phyloP scores from a whole-genome alignment of 2,888 invertebrate species.

The Nomada fucata region DNA sequence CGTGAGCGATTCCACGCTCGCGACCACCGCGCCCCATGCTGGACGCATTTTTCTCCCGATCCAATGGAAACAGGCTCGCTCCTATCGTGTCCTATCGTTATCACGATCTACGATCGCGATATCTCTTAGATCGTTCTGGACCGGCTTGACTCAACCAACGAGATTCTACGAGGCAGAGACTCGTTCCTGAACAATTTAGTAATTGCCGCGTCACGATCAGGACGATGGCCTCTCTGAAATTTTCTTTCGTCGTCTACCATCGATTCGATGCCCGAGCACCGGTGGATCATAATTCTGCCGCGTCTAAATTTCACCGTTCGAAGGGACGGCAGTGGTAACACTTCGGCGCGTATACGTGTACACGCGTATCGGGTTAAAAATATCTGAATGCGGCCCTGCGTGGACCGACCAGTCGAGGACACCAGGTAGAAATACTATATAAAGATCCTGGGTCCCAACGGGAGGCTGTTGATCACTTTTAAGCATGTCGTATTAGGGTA shows the following conservation, averaged over 20 bases:
- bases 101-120: slow-evolving; percentile 61
- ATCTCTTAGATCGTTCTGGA: slow-evolving; percentile 32
- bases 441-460: slow-evolving; percentile 64
- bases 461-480: slow-evolving; percentile 63
- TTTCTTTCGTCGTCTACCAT: neutral
- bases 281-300: no score
- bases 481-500: slow-evolving; percentile 72
- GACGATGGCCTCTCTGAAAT: neutral
- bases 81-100: slow-evolving; percentile 54
- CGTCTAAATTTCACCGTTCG: no score
- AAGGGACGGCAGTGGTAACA: no score
- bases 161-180: slow-evolving; percentile 35
- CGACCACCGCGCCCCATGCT: slow-evolving; percentile 29
- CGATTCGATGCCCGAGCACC: no score
- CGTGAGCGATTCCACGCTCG: slow-evolving; percentile 58
- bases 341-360: no score
- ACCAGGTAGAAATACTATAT: slow-evolving; percentile 55
- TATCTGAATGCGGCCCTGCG: slow-evolving; percentile 56
- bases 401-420: slow-evolving; percentile 55
- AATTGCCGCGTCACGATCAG: slow-evolving; percentile 32
- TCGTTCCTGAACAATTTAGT: slow-evolving; percentile 41
- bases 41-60: slow-evolving; percentile 49
- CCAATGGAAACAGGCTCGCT: slow-evolving; percentile 39
- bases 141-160: slow-evolving; percentile 25
- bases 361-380: neutral